Evolutionary conservation across 2,113 vertebrate species (phyloP), one percentile per base, ranked within the genome.

Genomic region (Cephalopholis sonnerati): DNA sequence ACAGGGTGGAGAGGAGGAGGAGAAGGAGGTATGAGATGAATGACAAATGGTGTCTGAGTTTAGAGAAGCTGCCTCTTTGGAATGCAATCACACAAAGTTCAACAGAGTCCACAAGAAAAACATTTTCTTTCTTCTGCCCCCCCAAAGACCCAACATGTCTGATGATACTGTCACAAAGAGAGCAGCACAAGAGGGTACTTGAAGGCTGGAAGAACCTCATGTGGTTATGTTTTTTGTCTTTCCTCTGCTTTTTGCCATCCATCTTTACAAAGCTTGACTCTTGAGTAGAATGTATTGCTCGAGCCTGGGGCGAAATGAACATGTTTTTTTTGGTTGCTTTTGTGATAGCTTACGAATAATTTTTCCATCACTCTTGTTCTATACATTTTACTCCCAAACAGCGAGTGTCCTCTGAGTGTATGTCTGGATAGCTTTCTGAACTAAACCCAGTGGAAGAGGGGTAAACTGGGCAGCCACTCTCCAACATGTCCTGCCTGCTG

Each of bases 11-110:
- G 58, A 57, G 54, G 55, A 65, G 50, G 36, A 25, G 54, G 71
- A 63, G 44, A 50, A 63, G 50, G 55, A 83, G 51, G 69, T 63
- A 66, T 57, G 78, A 84, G 81, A 80, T 72, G 76, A 86, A 89
- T 86, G 81, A 75, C 20, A 83, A 89, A 82, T 51, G 70, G 51
- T 73, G 57, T 69, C 41, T 74, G 59, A 58, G 36, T 77, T 65
- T 61, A 63, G 61, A 61, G 71, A 50, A 77, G 74, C 59, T 59
- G 63, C 58, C 25, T 74, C 57, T 63, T 41, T 15, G 4, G 66
- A 29, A 65, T 27, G 48, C 29, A 67, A 24, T 71, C 65, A 69
- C 24, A 53, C 8, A 55, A n/a, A 44, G 66, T 62, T 69, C 57
- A 27, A 9, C 24, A 25, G 11, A 48, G 9, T n/a, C n/a, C 39